phyloP scores from a whole-genome alignment of 2,888 invertebrate species.

The Dicyrtomina minuta region DNA sequence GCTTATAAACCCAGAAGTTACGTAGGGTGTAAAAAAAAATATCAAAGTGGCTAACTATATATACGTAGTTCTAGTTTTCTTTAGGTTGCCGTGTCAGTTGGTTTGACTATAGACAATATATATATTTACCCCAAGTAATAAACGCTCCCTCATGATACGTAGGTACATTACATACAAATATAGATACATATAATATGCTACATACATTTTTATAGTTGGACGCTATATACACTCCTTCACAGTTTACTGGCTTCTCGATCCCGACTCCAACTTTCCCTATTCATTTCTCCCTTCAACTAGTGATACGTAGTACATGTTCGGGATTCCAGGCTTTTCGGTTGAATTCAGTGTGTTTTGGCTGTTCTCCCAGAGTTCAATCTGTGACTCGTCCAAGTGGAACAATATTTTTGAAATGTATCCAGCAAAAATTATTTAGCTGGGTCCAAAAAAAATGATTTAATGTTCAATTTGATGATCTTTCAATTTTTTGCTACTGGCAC shows the following conservation, averaged over 20 bases:
- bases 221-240: too few species aligned
- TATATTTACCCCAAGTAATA: too few species aligned
- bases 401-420: slow-evolving; percentile 20
- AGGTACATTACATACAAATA: too few species aligned
- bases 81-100: slow-evolving; percentile 5
- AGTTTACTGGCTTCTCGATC: not conserved
- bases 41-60: too few species aligned
- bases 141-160: too few species aligned
- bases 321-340: not conserved
- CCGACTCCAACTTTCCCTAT: slow-evolving; percentile 2
- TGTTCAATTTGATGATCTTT: not conserved
- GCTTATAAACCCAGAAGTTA: too few species aligned
- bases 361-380: slow-evolving; percentile 18
- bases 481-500: too few species aligned
- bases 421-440: slow-evolving; percentile 20
- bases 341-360: slow-evolving; percentile 11
- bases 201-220: too few species aligned
- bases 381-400: slow-evolving; percentile 22
- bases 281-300: not conserved
- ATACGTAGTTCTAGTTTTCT: not conserved
- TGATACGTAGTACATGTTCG: not conserved
- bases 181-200: too few species aligned
- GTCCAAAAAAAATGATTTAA: not conserved
- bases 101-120: not conserved
- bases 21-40: too few species aligned